These are phyloP conservation scores for Hormaphis cornu DNA, from an alignment of 1,140 invertebrate genomes.

Conservation along the genomic window DNA sequence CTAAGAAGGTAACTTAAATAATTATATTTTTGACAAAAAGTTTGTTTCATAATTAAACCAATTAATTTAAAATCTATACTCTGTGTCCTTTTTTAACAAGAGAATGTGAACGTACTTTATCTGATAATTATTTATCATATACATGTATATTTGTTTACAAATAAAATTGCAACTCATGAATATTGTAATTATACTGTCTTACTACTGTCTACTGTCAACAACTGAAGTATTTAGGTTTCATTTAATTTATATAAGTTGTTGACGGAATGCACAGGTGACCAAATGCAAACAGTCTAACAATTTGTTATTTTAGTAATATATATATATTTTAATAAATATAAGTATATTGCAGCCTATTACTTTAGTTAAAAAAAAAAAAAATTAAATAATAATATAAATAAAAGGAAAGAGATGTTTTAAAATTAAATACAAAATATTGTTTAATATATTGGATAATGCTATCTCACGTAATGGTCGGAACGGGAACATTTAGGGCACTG, in stretches of 20 bases:
- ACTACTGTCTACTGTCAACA: conserved; percentile 28
- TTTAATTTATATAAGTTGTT: background rate
- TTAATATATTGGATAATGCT: conserved; percentile 19
- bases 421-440: conserved; percentile 23
- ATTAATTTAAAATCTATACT: conserved; percentile 20
- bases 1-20: conserved; percentile 26
- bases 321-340: conserved; percentile 21
- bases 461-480: conserved; percentile 31
- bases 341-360: conserved; percentile 29
- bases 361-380: conserved; percentile 25
- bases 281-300: conserved; percentile 15
- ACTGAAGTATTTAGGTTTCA: background rate
- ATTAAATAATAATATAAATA: background rate
- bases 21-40: too few species aligned
- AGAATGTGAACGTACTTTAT: background rate
- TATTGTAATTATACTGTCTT: conserved; percentile 22
- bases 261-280: conserved; percentile 27
- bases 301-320: conserved; percentile 18
- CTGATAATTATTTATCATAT: conserved; percentile 16
- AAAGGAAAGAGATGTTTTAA: conserved; percentile 14
- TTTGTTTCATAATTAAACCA: conserved; percentile 8
- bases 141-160: background rate
- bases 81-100: background rate
- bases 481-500: conserved; percentile 47
- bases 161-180: conserved; percentile 14